A percentile compares a stretch with the other conserved stretches of the same genome.
These are phyloP conservation scores for Calyptomena viridis DNA, from an alignment of 2,113 vertebrate species.

Conservation along the genomic window DNA sequence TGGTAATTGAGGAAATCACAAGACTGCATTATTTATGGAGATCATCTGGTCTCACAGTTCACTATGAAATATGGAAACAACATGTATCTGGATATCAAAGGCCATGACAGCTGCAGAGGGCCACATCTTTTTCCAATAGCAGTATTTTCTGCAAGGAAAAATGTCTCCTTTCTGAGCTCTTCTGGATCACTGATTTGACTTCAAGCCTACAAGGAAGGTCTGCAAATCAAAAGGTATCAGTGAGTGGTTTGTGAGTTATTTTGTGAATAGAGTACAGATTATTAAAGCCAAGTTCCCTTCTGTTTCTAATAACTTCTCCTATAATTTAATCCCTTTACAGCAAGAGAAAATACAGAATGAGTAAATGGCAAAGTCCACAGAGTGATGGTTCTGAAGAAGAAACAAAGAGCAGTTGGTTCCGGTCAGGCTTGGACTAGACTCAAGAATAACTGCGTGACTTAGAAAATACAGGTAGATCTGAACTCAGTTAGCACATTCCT, in stretches of 20 bases:
- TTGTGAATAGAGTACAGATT: slow-evolving; percentile 29
- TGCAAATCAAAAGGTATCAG: slow-evolving; percentile 46
- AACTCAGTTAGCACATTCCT: background rate
- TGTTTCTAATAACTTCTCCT: slow-evolving; percentile 40
- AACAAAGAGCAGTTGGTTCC: background rate
- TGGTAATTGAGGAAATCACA: background rate
- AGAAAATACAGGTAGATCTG: slow-evolving; percentile 11
- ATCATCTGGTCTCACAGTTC: slow-evolving; percentile 48
- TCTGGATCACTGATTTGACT: slow-evolving; percentile 49
- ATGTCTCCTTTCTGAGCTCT: slow-evolving; percentile 18
- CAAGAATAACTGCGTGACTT: background rate
- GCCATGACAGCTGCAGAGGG: slow-evolving; percentile 24
- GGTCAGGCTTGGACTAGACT: background rate
- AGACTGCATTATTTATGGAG: slow-evolving; percentile 37
- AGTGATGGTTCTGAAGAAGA: background rate
- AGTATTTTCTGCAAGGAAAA: background rate
- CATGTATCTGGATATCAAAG: slow-evolving; percentile 50
- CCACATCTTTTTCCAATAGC: slow-evolving; percentile 62
- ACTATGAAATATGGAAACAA: slow-evolving; percentile 44
- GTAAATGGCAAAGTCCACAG: background rate
- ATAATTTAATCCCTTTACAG: slow-evolving; percentile 26
- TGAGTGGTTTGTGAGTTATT: slow-evolving; percentile 37
- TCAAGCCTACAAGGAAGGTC: slow-evolving; percentile 21
- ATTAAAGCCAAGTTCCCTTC: slow-evolving; percentile 40
- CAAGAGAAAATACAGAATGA: slow-evolving; percentile 18